Evolutionary conservation across 2,888 invertebrate species (phyloP).

Genomic region (Lymantria dispar): DNA sequence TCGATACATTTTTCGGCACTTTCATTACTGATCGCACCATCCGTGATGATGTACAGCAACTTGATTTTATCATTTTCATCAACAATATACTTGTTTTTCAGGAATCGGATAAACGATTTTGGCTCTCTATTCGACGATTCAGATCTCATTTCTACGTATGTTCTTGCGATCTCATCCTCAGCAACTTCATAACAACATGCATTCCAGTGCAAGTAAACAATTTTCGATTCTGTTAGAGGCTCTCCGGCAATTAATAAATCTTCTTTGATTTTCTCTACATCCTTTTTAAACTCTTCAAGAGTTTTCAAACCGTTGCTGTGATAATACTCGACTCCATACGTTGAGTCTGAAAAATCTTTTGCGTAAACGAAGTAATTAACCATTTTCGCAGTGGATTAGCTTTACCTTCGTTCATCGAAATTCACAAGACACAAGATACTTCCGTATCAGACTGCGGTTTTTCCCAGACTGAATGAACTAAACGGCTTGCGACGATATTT

Average conservation of each 20-base stretch:
- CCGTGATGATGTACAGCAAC: constrained; percentile 41
- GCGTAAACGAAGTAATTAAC: constrained; percentile 32
- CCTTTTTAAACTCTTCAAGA: constrained; percentile 28
- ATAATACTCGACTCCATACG: constrained; percentile 16
- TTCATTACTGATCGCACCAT: constrained; percentile 22
- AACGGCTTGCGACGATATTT: too few species aligned
- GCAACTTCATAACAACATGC: constrained; percentile 28
- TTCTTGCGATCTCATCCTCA: constrained; percentile 21
- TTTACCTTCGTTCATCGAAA: background rate
- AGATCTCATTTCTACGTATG: background rate
- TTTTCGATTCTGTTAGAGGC: constrained; percentile 23
- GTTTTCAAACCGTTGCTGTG: constrained; percentile 32
- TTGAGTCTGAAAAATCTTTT: constrained; percentile 37
- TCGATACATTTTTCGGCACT: constrained; percentile 21
- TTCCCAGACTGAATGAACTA: too few species aligned
- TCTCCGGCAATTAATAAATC: constrained; percentile 2
- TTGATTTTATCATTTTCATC: constrained; percentile 26
- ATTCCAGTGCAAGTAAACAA: constrained; percentile 42
- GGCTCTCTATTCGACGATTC: background rate
- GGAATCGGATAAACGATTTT: constrained; percentile 9
- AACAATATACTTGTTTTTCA: constrained; percentile 10
- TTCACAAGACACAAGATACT: too few species aligned
- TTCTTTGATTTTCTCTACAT: constrained; percentile 29
- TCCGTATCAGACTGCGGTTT: too few species aligned
- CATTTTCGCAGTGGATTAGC: constrained; percentile 27